Evolutionary conservation across 2,888 invertebrate species (phyloP).

Genomic region (Lasioglossum figueresi): DNA sequence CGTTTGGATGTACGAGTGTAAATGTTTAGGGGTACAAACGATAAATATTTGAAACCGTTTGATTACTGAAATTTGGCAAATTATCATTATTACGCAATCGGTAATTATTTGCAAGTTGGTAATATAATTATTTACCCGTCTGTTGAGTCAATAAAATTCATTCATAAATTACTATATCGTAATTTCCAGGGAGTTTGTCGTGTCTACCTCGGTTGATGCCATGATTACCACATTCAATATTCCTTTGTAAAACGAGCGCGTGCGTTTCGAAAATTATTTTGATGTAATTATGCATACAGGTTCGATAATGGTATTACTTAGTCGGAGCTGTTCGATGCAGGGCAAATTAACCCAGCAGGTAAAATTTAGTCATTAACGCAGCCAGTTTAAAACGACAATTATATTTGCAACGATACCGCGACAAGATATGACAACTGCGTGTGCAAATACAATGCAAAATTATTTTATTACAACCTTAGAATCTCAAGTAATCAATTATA

Average conservation of each 20-base stretch:
- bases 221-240: conserved; percentile 8
- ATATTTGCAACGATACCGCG: not conserved
- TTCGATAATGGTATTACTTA: conserved; percentile 6
- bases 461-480: not conserved
- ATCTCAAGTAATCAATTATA: not conserved
- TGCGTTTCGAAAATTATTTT: conserved; percentile 7
- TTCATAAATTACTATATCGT: not conserved
- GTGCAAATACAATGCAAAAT: not conserved
- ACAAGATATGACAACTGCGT: not conserved
- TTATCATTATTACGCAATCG: too few species aligned
- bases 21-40: not conserved
- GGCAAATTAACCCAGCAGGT: not conserved
- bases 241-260: conserved; percentile 8
- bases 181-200: not conserved
- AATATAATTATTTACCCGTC: not conserved
- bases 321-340: not conserved
- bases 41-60: not conserved
- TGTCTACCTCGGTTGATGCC: not conserved
- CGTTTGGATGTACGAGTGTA: not conserved
- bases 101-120: not conserved
- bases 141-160: not conserved
- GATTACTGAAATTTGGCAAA: not conserved
- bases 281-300: conserved; percentile 6
- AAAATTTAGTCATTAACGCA: conserved; percentile 3
- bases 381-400: not conserved